Conservation (phyloP, 2,797 vertebrate species). For the Aeoliscus strigatus region DNA sequence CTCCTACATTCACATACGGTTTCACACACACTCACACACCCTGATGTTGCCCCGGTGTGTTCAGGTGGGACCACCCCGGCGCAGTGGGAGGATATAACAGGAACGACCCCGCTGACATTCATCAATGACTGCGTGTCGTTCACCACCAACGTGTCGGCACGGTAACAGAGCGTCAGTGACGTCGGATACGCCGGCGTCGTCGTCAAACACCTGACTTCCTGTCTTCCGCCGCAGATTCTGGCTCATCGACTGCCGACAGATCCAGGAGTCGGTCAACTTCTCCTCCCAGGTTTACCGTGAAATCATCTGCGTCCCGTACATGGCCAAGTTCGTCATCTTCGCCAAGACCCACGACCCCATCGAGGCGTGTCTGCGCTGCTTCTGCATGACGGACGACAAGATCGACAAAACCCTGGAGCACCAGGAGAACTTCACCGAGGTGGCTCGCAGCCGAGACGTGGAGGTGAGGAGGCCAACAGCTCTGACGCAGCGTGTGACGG, state of each 20-base stretch:
- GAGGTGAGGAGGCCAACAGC: slow-evolving; percentile 75
- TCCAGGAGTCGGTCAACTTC: slow-evolving; percentile 92
- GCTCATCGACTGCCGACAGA: slow-evolving; percentile 98
- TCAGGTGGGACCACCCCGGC: slow-evolving; percentile 97
- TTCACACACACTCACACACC: too few relatives aligned
- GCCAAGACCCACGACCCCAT: slow-evolving; percentile 93
- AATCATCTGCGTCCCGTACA: slow-evolving; percentile 97
- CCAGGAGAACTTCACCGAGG: slow-evolving; percentile 98
- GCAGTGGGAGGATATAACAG: slow-evolving; percentile 99
- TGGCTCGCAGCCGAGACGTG: slow-evolving; percentile 97
- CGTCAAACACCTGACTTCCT: too few relatives aligned
- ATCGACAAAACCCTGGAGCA: slow-evolving; percentile 98
- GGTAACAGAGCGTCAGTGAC: too few relatives aligned
- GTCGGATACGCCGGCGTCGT: too few relatives aligned
- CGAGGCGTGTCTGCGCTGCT: slow-evolving; percentile 91
- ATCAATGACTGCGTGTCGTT: slow-evolving; percentile 96
- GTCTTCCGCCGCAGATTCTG: slow-evolving; percentile 81
- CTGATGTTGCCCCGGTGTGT: too few relatives aligned
- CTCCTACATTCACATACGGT: slow-evolving; percentile 8
- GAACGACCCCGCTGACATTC: slow-evolving; percentile 94
- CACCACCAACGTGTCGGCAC: slow-evolving; percentile 99
- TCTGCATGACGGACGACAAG: slow-evolving; percentile 99
- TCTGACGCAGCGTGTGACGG: too few relatives aligned
- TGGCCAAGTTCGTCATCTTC: slow-evolving; percentile 99
- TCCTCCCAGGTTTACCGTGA: slow-evolving; percentile 97